Evolutionary conservation across 2,113 vertebrate genomes (phyloP), one percentile per base, ranked within the genome.

Genomic region (Orycteropus afer): DNA sequence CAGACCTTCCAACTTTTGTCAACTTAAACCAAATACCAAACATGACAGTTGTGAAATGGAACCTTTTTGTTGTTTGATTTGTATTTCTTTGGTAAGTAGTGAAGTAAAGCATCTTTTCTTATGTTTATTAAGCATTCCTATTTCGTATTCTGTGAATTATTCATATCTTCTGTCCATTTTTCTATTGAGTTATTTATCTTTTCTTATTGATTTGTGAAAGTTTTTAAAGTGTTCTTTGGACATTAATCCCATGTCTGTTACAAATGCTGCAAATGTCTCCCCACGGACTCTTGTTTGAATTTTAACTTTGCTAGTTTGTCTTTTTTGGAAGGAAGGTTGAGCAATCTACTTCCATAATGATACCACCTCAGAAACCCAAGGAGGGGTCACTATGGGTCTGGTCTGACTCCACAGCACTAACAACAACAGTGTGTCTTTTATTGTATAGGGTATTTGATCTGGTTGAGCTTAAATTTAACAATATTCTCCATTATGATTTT

Each of bases 291-390:
- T 45, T 87, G 77, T 37, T 73, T 61, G 86, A 55, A 93, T 49
- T 69, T 79, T 92, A 96, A 51, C 40, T 93, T 93, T 82, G 71
- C n/a, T n/a, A n/a, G n/a, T n/a, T n/a, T n/a, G n/a, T n/a, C n/a
- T n/a, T n/a, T n/a, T n/a, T n/a, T n/a, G n/a, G n/a, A n/a, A n/a
- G n/a, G n/a, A n/a, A n/a, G n/a, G n/a, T n/a, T n/a, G n/a, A n/a
- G n/a, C n/a, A n/a, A n/a, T n/a, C n/a, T n/a, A n/a, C n/a, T n/a
- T n/a, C n/a, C n/a, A n/a, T n/a, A n/a, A n/a, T n/a, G n/a, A n/a
- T n/a, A n/a, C n/a, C n/a, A n/a, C n/a, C n/a, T n/a, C n/a, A n/a
- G n/a, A n/a, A n/a, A n/a, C n/a, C n/a, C n/a, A n/a, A n/a, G n/a
- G n/a, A n/a, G n/a, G n/a, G n/a, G n/a, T n/a, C n/a, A n/a, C n/a